phyloP scores from a whole-genome alignment of 92 coral and sea anemone species.

The Diadumene lineata region DNA sequence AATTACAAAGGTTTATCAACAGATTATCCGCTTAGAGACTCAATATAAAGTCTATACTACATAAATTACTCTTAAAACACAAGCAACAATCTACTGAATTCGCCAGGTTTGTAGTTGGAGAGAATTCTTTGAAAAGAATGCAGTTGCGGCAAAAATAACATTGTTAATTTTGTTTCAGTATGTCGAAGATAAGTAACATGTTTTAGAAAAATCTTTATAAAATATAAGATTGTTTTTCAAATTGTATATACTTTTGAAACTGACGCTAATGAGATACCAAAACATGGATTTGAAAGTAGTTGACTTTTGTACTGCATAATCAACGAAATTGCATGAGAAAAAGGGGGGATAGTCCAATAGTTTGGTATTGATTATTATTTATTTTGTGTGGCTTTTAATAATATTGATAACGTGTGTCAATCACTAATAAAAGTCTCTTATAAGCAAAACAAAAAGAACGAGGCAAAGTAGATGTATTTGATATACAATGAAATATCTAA shows the following conservation, averaged over 20 bases:
- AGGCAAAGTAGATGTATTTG: neutral
- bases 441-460: neutral
- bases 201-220: no score
- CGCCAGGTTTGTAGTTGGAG: neutral
- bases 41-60: neutral
- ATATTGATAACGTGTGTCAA: no score
- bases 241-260: no score
- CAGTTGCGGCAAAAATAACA: neutral
- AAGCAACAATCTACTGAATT: neutral
- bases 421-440: neutral
- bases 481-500: neutral
- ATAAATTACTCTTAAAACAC: slow-evolving; percentile 11
- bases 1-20: slow-evolving; percentile 2
- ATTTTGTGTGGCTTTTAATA: no score
- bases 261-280: no score
- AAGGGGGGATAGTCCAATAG: no score
- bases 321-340: no score
- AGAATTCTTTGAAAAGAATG: neutral
- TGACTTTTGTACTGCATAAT: no score
- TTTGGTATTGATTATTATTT: no score
- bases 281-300: no score
- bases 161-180: neutral
- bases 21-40: neutral
- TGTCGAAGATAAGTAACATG: no score
- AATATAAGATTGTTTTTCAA: no score